Base-by-base conservation (phyloP, 2,888 invertebrate genomes). In the Metallyticus violacea region DNA sequence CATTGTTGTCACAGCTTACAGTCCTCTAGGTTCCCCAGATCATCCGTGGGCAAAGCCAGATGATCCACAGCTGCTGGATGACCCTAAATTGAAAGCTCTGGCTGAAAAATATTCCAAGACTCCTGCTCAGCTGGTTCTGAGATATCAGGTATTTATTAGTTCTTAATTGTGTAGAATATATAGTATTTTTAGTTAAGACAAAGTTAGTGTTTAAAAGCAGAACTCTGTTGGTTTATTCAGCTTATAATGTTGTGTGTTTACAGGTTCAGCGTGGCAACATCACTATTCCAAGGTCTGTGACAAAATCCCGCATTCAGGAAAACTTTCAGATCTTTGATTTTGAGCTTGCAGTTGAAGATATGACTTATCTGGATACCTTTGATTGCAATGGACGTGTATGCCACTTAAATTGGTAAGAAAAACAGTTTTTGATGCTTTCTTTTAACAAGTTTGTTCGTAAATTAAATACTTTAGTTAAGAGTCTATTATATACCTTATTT, bases 61-160 rank as follows among this genome's bases (percentile, higher is more conserved):
- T 0, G 96, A 95, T 87, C 95, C 95, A 0, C 94, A 94, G 87
- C 92, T 97, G 6, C 90, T 97, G 90, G 95, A 97, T 0, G 96
- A 97, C 90, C 93, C 94, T 0, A 92, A 93, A 88, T 92, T 97
- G 1, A 92, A 93, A 88, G 91, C 91, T 26, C 93, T 97, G 84
- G 96, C 94, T 0, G 92, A 93, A 1, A 95, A 95, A 89, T 94
- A 96, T 90, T 92, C 92, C 0, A 97, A 96, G 91, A 93, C 93
- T 1, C 90, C 94, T 0, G 94, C 96, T 0, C 97, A 97, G 91
- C 93, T 97, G 2, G 93, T 96, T 27, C 92, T 97, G 78, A 94
- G 95, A 91, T 95, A 91, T 91, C 94, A 94, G 91, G 92, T 94
- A 89, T 87, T 62, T 22, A 62, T 1, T 15, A 9, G n/a, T n/a